These are phyloP conservation scores for Panagrolaimus sp. DNA, from an alignment of 1,140 invertebrate species.

Conservation along the genomic window DNA sequence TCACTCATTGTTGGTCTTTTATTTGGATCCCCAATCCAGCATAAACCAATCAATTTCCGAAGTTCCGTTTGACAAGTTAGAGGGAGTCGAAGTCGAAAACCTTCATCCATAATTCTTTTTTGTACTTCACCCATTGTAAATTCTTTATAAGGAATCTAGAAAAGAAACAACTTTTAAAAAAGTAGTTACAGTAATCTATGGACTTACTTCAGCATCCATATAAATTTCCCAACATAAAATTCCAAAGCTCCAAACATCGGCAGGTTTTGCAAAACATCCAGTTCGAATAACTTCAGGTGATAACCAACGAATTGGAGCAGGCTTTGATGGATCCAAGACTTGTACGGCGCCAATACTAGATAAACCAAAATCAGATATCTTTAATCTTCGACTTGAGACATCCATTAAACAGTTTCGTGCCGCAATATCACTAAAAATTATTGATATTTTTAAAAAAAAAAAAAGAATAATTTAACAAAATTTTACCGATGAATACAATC, in stretches of 20 bases:
- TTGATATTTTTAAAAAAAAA: too few species aligned
- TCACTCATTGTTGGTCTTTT: neutral
- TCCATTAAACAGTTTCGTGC: slow-evolving; percentile 35
- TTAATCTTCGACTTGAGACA: slow-evolving; percentile 17
- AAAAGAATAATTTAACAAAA: neutral
- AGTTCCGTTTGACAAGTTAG: slow-evolving; percentile 20
- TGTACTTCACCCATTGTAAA: slow-evolving; percentile 25
- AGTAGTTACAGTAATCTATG: neutral
- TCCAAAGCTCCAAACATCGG: slow-evolving; percentile 36
- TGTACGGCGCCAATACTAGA: slow-evolving; percentile 23
- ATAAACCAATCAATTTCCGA: neutral
- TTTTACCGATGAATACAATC: slow-evolving; percentile 32
- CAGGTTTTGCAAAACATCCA: slow-evolving; percentile 20
- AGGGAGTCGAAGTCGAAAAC: slow-evolving; percentile 20
- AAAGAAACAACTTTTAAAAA: neutral
- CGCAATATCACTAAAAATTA: slow-evolving; percentile 28
- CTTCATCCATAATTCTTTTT: slow-evolving; percentile 10
- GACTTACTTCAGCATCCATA: neutral
- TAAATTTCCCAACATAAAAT: slow-evolving; percentile 45
- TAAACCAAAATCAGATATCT: slow-evolving; percentile 44
- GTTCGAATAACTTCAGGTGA: slow-evolving; percentile 32
- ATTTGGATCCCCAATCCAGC: slow-evolving; percentile 19
- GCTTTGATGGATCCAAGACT: slow-evolving; percentile 29
- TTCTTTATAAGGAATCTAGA: slow-evolving; percentile 25
- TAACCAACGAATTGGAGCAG: slow-evolving; percentile 43